A percentile compares a stretch with the other conserved stretches of the same genome.
Conservation (phyloP, 2,888 invertebrate species). For the Agonum fuliginosum region DNA sequence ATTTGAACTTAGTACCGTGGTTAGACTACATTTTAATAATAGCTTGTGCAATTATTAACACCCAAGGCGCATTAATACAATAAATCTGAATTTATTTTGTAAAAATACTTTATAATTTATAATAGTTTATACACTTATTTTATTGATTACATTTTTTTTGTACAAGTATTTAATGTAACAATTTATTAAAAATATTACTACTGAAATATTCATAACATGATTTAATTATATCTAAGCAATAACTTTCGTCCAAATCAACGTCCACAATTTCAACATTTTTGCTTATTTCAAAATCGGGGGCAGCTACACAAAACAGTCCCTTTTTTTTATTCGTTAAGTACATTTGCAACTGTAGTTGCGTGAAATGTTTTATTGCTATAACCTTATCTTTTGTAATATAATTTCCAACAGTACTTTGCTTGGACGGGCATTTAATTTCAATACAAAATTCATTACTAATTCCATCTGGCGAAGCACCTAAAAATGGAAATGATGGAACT, state of each 20-base stretch:
- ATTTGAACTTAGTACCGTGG: constrained; percentile 54
- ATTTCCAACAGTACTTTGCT: not conserved
- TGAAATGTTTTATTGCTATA: not conserved
- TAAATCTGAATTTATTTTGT: constrained; percentile 11
- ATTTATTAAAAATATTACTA: not conserved
- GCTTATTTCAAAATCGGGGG: constrained; percentile 58
- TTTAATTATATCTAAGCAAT: constrained; percentile 41
- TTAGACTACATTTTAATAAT: constrained; percentile 48
- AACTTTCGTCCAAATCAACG: constrained; percentile 55
- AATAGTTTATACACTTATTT: too few relatives aligned
- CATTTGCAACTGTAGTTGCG: constrained; percentile 64
- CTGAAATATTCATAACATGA: not conserved
- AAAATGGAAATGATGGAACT: too few relatives aligned
- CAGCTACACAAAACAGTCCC: constrained; percentile 61
- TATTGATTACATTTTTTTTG: constrained; percentile 29
- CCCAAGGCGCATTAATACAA: constrained; percentile 47
- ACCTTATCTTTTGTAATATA: not conserved
- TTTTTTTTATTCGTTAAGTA: constrained; percentile 51
- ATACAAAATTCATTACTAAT: not conserved
- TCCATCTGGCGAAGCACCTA: too few relatives aligned
- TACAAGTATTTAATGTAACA: not conserved
- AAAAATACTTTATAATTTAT: too few relatives aligned
- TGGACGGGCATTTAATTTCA: not conserved
- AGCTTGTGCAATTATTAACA: constrained; percentile 59
- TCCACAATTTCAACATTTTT: constrained; percentile 53